Base-by-base conservation (phyloP, 2,113 vertebrate genomes). In the Syrmaticus mikado region DNA sequence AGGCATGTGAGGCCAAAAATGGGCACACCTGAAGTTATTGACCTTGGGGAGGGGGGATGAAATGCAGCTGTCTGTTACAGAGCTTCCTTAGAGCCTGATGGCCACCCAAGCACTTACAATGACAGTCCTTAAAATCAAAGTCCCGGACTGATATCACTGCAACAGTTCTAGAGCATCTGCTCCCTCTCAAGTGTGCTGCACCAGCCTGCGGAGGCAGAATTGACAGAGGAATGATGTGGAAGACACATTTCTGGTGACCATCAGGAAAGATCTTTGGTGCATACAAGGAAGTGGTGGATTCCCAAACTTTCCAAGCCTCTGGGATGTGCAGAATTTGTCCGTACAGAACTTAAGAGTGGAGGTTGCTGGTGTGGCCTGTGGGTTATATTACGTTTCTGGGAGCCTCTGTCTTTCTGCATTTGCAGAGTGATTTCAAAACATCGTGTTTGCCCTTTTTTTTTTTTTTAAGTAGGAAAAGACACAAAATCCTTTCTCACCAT, bases 121-220 rank as follows among this genome's bases (percentile, higher is more conserved):
- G 0, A 0, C 17, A 22, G 28, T 34, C 36, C 25, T 79, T 68
- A 60, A 79, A 80, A 36, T 13, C 0, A 2, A 12, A 34, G 4
- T 62, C 66, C 48, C 55, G 27, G 40, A 22, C 45, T n/a, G 41
- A 14, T 8, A 32, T 46, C 24, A 9, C 61, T 70, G 40, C 41
- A 68, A 24, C 36, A 82, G 36, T 24, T 36, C 62, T 38, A 68
- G 55, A 58, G 13, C 41, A 41, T 5, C 19, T 53, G n/a, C 5
- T 64, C 27, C 41, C 13, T 78, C 72, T 55, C 41, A 48, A 40
- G 43, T 14, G 27, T 90, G 24, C 36, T 57, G 36, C 1, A 0
- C 15, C 34, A 57, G 46, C 61, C 46, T 57, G 48, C 58, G 28
- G 55, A 77, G 45, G 12, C 8, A 14, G 27, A 7, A 58, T 20